Base-by-base conservation (phyloP, 2,113 vertebrate species). In the Gila orcuttii region DNA sequence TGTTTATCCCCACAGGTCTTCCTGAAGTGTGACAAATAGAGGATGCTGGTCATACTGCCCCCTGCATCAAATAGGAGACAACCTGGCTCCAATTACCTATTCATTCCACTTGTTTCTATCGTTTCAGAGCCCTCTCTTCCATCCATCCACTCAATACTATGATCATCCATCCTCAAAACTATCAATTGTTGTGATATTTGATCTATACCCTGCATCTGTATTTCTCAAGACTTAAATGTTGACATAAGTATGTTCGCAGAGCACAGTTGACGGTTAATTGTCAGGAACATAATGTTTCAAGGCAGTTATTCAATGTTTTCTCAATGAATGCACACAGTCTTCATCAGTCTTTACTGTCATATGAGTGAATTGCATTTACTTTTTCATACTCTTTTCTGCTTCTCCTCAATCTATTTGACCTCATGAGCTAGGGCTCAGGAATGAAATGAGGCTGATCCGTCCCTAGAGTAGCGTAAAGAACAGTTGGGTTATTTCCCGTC, bases 381-480 rank as follows among this genome's bases (percentile, higher is more conserved):
- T 59, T 66, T 62, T 68, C 25, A 9, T 12, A 31, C 10, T 81
- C n/a, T 33, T 17, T 25, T 78, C 13, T 19, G 33, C 47, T 31
- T 76, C 64, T 71, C 6, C n/a, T 39, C 36, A 50, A 33, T 74
- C 42, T 73, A 62, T 86, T 39, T 73, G 71, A 73, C 42, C 66
- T 86, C n/a, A 31, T 47, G 66, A 64, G 59, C 57, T 59, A 36
- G 68, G 64, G 52, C 6, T 23, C 60, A 74, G 47, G 19, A 64
- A 81, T 39, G 55, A 75, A 81, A 82, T 75, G 78, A 86, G 78
- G 77, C 57, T 36, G 52, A 57, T 81, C 69, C 12, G 2, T 86
- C 85, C 78, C 78, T 6, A 74, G 85, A 75, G 68, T 28, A 50
- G 52, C 11, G 28, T 64, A 62, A 81, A 75, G 78, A 36, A 74